Evolutionary conservation across 2,888 invertebrate species (phyloP), one percentile per base, ranked within the genome.

Genomic region (Cabera pusaria): DNA sequence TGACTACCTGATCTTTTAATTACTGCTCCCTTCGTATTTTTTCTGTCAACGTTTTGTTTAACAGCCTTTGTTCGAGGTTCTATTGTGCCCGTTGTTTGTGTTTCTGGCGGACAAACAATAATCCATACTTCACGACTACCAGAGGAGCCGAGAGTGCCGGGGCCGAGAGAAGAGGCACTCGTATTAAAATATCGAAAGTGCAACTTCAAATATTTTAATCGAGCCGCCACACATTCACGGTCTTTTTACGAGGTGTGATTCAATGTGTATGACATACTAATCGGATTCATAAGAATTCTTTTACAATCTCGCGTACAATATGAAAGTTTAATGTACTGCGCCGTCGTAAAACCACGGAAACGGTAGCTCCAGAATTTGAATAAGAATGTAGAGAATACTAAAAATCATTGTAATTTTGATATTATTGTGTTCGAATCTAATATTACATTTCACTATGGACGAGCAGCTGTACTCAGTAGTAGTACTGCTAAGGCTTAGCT

Each of bases 1-100:
- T 55, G 64, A 52, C 70, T 78, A 78, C 79, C 79, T 79, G 79
- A 72, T 73, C 64, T 70, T 71, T 72, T 73, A 75, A 75, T 78
- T 73, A 71, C 64, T 56, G 44, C 46, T 46, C 49, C 63, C 56
- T 70, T 71, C 70, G 64, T 64, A 52, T 62, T 54, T 52, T 52
- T 58, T 57, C 54, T 49, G 52, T 35, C 56, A 43, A 33, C 43
- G 59, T 59, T 64, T 62, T 65, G 57, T 64, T 63, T 55, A 52
- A 51, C 55, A 43, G 38, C 51, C 48, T 51, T 64, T 60, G 57
- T 60, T 23, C 35, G 27, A 21, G 28, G 26, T 26, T 35, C 42
- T 35, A 47, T 64, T 56, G 50, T 58, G 10, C 20, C 10, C 9
- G 24, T 43, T 46, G 52, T 57, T 38, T 37, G 40, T 43, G 40